These are phyloP conservation scores for Brachyptera risi DNA, from an alignment of 2,888 invertebrate genomes.

Conservation along the genomic window DNA sequence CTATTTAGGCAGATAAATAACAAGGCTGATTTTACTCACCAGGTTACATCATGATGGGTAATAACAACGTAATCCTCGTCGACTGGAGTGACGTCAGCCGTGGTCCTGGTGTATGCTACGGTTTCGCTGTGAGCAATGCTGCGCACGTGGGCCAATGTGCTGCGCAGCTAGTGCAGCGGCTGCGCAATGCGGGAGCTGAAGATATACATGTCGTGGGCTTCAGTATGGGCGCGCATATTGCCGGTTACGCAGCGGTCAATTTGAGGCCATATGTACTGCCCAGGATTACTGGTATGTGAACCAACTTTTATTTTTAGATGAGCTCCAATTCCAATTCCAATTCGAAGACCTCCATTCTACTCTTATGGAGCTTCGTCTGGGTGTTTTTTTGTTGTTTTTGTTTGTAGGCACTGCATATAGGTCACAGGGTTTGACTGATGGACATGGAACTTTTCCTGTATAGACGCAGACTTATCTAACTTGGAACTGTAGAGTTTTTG, in stretches of 20 bases:
- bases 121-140: not conserved
- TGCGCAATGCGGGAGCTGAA: not conserved
- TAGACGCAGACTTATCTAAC: too few species aligned
- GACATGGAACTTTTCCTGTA: too few species aligned
- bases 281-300: slow-evolving; percentile 26
- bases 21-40: not conserved
- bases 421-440: too few species aligned
- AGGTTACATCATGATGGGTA: not conserved
- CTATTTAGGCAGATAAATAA: not conserved
- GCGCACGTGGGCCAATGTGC: not conserved
- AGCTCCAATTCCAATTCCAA: too few species aligned
- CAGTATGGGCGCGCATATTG: slow-evolving; percentile 40
- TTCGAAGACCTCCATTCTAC: too few species aligned
- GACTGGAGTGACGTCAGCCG: not conserved
- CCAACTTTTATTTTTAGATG: too few species aligned
- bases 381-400: too few species aligned
- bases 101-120: not conserved
- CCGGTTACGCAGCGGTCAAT: slow-evolving; percentile 35
- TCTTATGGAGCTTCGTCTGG: too few species aligned
- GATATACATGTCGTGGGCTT: slow-evolving; percentile 38
- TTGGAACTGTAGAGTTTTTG: too few species aligned
- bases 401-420: too few species aligned
- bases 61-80: not conserved
- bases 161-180: slow-evolving; percentile 2
- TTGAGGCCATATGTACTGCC: slow-evolving; percentile 16